Base-by-base conservation (phyloP, 2,888 invertebrate genomes). In the Drosophila basisetae region DNA sequence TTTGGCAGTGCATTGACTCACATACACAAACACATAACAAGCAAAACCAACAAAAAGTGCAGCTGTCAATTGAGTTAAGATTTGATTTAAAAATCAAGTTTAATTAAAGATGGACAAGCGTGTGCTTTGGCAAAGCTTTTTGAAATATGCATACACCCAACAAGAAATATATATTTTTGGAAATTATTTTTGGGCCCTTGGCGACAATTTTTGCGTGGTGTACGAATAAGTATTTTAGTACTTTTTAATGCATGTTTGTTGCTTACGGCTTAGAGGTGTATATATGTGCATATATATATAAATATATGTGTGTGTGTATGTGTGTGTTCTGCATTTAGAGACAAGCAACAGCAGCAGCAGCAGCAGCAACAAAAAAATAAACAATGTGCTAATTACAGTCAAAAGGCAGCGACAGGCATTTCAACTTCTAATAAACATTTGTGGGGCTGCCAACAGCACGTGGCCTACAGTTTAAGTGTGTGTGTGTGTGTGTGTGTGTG, bases 311-410 rank as follows among this genome's bases (percentile, higher is more conserved):
- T 66, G 39, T 66, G 33, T 60, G 55, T 56, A 50, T 54, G 35
- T 61, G 56, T 52, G 53, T 76, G 61, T n/a, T 52, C 53, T 69
- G 62, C 62, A 65, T 61, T 54, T 68, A 63, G 55, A 47, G 62
- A 53, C 80, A 18, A 56, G 18, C 28, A 30, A 11, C 28, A 52
- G 30, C 4, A 54, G 10, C 22, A 54, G 28, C 28, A 28, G 18
- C 25, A 50, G 30, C 4, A 54, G 10, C 22, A 54, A 25, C 22
- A 25, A 22, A 53, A 64, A 56, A 69, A 52, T 41, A 75, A 76
- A 84, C 90, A 85, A 90, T 90, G 85, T 90, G 85, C 85, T 85
- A 90, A 85, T 85, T 85, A 90, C 89, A 84, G 76, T 74, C 84
- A 76, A 81, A 80, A 83, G 84, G 80, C 80, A 76, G 67, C 80